Evolutionary conservation across 1,140 invertebrate genomes (phyloP).

Genomic region (Spodoptera frugiperda): DNA sequence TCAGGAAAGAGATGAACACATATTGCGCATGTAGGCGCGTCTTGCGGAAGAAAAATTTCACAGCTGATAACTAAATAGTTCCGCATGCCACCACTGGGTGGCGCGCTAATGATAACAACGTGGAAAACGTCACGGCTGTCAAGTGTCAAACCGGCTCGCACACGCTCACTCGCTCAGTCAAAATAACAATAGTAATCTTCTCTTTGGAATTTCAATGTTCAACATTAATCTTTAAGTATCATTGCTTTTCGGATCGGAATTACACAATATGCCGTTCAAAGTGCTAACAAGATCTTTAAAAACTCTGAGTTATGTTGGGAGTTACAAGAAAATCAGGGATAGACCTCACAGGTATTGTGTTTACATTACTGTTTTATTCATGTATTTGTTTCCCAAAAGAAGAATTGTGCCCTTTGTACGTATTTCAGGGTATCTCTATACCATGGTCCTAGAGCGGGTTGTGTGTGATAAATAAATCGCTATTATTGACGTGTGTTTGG

Average conservation of each 20-base stretch:
- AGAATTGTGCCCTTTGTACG: not conserved
- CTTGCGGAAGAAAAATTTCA: conserved; percentile 73
- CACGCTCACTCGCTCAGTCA: conserved; percentile 29
- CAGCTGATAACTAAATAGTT: conserved; percentile 72
- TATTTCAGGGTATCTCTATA: not conserved
- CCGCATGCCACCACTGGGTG: conserved; percentile 60
- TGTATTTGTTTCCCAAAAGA: conserved; percentile 5
- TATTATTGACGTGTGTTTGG: not conserved
- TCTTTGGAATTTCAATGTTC: conserved; percentile 19
- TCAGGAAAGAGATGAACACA: conserved; percentile 78
- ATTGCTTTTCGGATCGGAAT: conserved; percentile 10
- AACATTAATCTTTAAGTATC: conserved; percentile 13
- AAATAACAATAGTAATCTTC: conserved; percentile 38
- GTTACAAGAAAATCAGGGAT: conserved; percentile 75
- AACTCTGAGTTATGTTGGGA: conserved; percentile 75
- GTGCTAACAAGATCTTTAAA: conserved; percentile 68
- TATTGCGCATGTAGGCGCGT: conserved; percentile 72
- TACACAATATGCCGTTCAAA: conserved; percentile 72
- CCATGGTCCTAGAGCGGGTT: not conserved
- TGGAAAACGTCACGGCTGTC: conserved; percentile 58
- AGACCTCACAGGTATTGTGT: conserved; percentile 71
- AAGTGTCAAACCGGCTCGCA: conserved; percentile 48
- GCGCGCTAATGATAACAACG: conserved; percentile 66
- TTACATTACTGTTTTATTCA: conserved; percentile 15
- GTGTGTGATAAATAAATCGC: not conserved